Conservation (phyloP, 2,888 invertebrate genomes). For the Eilema depressum region DNA sequence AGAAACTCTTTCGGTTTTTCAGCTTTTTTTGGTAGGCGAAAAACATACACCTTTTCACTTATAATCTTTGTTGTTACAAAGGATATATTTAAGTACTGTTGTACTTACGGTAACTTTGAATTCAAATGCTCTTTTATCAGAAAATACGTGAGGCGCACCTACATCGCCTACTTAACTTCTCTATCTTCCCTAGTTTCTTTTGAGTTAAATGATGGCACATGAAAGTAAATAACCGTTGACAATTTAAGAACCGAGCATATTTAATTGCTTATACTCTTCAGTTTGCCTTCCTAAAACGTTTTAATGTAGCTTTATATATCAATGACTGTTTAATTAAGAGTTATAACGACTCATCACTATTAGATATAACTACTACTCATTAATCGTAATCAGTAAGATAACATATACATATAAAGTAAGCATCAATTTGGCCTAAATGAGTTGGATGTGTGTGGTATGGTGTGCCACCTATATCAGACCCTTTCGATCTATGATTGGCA, state of each 20-base stretch:
- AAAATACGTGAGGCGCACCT: background rate
- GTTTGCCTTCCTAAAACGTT: background rate
- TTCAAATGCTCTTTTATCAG: background rate
- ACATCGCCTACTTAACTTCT: background rate
- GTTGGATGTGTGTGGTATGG: background rate
- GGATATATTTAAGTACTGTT: too few species aligned
- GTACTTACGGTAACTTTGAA: too few species aligned
- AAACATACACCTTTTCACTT: too few species aligned
- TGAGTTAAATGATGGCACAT: background rate
- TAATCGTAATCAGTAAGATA: conserved; percentile 5
- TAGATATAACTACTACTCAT: conserved; percentile 6
- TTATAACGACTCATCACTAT: conserved; percentile 3
- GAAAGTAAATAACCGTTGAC: background rate
- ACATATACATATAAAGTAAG: background rate
- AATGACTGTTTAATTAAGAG: conserved; percentile 2
- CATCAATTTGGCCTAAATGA: background rate
- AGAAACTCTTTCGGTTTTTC: too few species aligned
- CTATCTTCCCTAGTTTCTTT: background rate
- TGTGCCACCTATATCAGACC: background rate
- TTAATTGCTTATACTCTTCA: background rate
- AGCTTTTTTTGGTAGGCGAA: too few species aligned
- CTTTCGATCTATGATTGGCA: background rate
- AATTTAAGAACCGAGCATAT: background rate
- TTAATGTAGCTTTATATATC: background rate
- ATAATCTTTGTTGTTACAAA: too few species aligned